phyloP scores from a whole-genome alignment of 2,797 vertebrate genomes.

The Centroberyx gerrardi region DNA sequence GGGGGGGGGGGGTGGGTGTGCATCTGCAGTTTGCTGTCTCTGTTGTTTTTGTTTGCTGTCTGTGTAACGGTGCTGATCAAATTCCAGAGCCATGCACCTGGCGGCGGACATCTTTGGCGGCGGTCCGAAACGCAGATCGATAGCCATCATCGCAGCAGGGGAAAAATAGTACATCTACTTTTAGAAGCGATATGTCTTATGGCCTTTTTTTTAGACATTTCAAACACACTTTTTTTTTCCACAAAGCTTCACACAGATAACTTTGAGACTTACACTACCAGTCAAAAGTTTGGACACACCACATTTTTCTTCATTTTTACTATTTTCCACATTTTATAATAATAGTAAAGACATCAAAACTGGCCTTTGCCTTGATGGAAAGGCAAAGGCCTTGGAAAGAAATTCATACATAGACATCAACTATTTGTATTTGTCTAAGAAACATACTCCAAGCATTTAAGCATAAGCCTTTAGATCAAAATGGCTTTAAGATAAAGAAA shows the following conservation, averaged over 20 bases:
- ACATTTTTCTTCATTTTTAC: too few species aligned
- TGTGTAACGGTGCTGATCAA: conserved; percentile 51
- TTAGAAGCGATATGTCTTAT: conserved; percentile 10
- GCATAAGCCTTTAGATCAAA: too few species aligned
- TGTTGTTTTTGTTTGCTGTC: conserved; percentile 49
- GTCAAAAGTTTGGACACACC: too few species aligned
- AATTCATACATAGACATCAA: too few species aligned
- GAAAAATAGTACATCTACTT: conserved; percentile 6
- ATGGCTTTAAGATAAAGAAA: too few species aligned
- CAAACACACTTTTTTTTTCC: neutral
- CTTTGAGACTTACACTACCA: neutral
- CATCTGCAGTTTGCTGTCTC: conserved; percentile 47
- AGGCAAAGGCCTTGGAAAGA: too few species aligned
- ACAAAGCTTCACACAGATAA: conserved; percentile 1
- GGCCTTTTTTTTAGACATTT: conserved; percentile 12
- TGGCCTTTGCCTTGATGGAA: neutral
- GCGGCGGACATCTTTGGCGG: conserved; percentile 11
- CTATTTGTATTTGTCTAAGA: too few species aligned
- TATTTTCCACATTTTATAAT: too few species aligned
- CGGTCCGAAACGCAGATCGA: conserved; percentile 47
- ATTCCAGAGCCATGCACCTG: conserved; percentile 28
- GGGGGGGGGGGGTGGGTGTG: conserved; percentile 23
- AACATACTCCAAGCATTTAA: too few species aligned
- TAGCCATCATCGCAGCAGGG: conserved; percentile 30
- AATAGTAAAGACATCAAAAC: too few species aligned